Conservation (phyloP, 1,140 invertebrate genomes). For the Parapsyche elsis region DNA sequence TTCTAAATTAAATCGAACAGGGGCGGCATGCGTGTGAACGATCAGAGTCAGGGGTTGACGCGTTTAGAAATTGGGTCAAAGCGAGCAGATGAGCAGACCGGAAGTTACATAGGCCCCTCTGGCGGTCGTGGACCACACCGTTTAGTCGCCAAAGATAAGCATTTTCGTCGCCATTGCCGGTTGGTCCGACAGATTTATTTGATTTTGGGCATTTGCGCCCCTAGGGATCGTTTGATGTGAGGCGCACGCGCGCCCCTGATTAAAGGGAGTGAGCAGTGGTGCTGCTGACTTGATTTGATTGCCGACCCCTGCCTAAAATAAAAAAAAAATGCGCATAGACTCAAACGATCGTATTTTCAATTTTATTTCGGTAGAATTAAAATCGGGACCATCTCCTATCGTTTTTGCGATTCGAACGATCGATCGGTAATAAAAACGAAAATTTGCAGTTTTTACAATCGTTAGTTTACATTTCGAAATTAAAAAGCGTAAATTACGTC, state of each 20-base stretch:
- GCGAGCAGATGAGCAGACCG: neutral
- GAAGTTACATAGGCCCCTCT: neutral
- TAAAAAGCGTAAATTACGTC: too few relatives aligned
- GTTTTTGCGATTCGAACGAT: too few relatives aligned
- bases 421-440: too few relatives aligned
- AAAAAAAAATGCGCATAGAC: neutral
- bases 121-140: neutral
- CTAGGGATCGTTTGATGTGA: conserved; percentile 22
- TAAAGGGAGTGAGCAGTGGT: conserved; percentile 4
- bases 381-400: too few relatives aligned
- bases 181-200: conserved; percentile 21
- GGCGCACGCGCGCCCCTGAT: conserved; percentile 6
- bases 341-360: neutral
- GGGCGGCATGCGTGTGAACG: neutral
- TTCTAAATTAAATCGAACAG: conserved; percentile 28
- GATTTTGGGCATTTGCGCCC: neutral
- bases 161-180: neutral
- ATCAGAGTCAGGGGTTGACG: neutral
- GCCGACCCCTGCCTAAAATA: conserved; percentile 15
- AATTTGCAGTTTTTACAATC: too few relatives aligned
- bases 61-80: conserved; percentile 1
- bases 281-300: conserved; percentile 27
- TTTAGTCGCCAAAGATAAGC: conserved; percentile 1
- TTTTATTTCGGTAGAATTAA: neutral
- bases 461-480: too few relatives aligned